Evolutionary conservation across 2,888 invertebrate genomes (phyloP).

Genomic region (Elysia crispata): DNA sequence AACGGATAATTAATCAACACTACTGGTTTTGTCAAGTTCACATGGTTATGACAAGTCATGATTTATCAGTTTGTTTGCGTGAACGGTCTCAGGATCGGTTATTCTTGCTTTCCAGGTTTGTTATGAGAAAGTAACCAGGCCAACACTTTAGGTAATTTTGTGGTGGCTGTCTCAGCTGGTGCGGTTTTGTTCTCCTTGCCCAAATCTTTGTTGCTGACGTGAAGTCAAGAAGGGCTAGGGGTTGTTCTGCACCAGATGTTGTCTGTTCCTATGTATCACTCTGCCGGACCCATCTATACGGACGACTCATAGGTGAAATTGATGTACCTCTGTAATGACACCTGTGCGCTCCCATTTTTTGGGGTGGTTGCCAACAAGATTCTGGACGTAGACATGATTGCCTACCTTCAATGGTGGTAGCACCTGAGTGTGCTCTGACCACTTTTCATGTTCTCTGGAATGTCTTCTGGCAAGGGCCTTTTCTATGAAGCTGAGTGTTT

Average conservation of each 20-base stretch:
- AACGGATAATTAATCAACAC: no score
- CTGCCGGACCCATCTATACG: conserved; percentile 27
- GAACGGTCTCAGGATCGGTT: no score
- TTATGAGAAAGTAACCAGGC: no score
- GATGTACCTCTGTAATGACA: conserved; percentile 53
- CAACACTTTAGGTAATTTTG: no score
- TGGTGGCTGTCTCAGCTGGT: no score
- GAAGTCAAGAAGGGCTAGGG: neutral
- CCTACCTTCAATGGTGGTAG: conserved; percentile 42
- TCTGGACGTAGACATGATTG: conserved; percentile 40
- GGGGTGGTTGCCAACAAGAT: conserved; percentile 58
- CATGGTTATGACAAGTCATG: no score
- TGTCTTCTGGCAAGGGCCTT: conserved; percentile 59
- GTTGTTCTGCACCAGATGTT: neutral
- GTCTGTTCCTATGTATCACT: conserved; percentile 46
- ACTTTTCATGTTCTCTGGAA: conserved; percentile 50
- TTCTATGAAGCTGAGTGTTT: conserved; percentile 50
- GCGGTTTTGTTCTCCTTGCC: no score
- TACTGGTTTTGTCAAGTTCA: no score
- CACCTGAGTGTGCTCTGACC: conserved; percentile 55
- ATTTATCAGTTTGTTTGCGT: no score
- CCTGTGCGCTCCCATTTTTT: conserved; percentile 63
- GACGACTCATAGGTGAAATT: conserved; percentile 19
- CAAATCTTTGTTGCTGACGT: no score
- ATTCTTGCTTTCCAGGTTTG: no score